These are phyloP conservation scores for Meloidogyne floridensis DNA, from an alignment of 1,140 invertebrate species.

Conservation along the genomic window DNA sequence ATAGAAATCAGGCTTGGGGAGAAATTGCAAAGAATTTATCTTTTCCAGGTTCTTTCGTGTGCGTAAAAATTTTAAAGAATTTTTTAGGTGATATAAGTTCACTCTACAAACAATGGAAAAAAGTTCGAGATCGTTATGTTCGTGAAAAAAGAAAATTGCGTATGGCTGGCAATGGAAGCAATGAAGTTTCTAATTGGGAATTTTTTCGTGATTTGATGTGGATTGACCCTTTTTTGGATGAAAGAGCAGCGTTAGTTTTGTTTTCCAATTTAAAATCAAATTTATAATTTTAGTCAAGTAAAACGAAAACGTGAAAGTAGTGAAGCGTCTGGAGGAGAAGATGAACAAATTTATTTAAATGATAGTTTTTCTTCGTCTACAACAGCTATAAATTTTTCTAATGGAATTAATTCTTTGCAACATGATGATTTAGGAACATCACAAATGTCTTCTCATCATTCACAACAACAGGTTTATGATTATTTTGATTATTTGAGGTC, in stretches of 20 bases:
- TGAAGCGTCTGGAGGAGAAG: constrained; percentile 31
- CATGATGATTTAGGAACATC: constrained; percentile 1
- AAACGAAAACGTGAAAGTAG: constrained; percentile 44
- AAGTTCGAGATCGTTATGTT: constrained; percentile 44
- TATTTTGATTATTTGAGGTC: neutral
- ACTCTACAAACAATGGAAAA: constrained; percentile 52
- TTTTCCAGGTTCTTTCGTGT: constrained; percentile 36
- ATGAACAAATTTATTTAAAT: constrained; percentile 29
- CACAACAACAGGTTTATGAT: constrained; percentile 23
- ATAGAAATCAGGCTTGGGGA: constrained; percentile 38
- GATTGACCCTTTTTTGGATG: constrained; percentile 48
- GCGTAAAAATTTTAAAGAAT: neutral
- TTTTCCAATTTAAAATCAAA: neutral
- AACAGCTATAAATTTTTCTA: neutral
- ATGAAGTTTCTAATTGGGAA: constrained; percentile 40
- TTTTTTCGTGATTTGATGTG: constrained; percentile 42
- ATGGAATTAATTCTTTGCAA: neutral
- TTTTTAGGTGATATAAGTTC: constrained; percentile 43
- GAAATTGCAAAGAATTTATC: constrained; percentile 46
- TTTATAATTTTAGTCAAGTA: constrained; percentile 33
- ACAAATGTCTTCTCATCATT: constrained; percentile 23
- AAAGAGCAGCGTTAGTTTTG: constrained; percentile 39
- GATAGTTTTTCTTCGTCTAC: constrained; percentile 21
- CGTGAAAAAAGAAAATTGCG: constrained; percentile 48
- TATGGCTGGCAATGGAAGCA: constrained; percentile 26